Conservation (phyloP, 2,113 vertebrate genomes). For the Corythoichthys haematopterus region DNA sequence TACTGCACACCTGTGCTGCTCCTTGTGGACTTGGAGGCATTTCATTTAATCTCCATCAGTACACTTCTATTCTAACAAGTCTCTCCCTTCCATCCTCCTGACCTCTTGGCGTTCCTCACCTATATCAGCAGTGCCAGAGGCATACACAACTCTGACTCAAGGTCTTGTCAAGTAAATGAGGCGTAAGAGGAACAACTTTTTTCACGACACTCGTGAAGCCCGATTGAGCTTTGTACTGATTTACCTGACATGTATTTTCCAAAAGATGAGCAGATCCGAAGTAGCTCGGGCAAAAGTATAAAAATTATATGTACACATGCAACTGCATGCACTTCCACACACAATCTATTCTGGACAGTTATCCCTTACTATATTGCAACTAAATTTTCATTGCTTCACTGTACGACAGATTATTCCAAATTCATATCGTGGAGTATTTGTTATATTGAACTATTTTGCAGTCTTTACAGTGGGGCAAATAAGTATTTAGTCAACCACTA, state of each 20-base stretch:
- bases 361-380: not conserved
- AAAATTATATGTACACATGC: no score
- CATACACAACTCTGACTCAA: conserved; percentile 34
- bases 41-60: conserved; percentile 52
- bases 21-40: conserved; percentile 39
- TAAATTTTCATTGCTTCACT: not conserved
- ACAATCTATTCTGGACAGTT: conserved; percentile 2
- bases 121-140: conserved; percentile 50
- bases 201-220: conserved; percentile 22
- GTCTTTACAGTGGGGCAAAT: no score
- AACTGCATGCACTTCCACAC: not conserved
- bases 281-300: not conserved
- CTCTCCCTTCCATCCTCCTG: conserved; percentile 26
- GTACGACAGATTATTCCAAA: no score
- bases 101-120: conserved; percentile 53
- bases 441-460: no score
- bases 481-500: no score
- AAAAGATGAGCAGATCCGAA: conserved; percentile 17
- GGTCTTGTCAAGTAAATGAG: conserved; percentile 54
- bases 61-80: conserved; percentile 9
- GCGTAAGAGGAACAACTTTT: conserved; percentile 33
- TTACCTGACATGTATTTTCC: not conserved
- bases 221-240: not conserved
- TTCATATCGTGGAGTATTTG: not conserved
- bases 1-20: conserved; percentile 58